phyloP scores from a whole-genome alignment of 2,888 invertebrate genomes.

The Phyto melanocephala region DNA sequence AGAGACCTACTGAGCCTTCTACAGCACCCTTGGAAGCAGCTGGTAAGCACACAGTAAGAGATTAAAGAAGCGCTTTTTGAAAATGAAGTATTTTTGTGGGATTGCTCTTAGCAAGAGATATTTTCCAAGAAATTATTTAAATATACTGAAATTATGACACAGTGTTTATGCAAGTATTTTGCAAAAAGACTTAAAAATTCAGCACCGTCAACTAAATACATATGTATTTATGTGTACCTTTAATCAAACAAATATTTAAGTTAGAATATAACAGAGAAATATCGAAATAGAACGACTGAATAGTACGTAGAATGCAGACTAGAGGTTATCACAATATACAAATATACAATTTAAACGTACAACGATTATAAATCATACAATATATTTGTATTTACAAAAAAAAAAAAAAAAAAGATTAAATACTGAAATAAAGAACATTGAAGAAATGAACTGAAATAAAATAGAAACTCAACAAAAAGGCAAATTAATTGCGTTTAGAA shows the following conservation, averaged over 20 bases:
- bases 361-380: neutral
- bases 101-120: too few relatives aligned
- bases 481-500: constrained; percentile 55
- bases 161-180: too few relatives aligned
- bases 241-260: neutral
- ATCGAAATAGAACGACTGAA: constrained; percentile 43
- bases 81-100: too few relatives aligned
- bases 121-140: too few relatives aligned
- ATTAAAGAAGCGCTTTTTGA: too few relatives aligned
- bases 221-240: too few relatives aligned
- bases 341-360: constrained; percentile 17
- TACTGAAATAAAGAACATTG: constrained; percentile 6
- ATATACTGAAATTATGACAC: too few relatives aligned
- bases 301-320: constrained; percentile 7
- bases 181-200: too few relatives aligned
- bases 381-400: neutral
- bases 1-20: too few relatives aligned
- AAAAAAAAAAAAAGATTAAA: constrained; percentile 45
- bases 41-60: too few relatives aligned
- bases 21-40: too few relatives aligned
- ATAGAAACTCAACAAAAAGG: constrained; percentile 22
- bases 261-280: neutral
- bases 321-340: constrained; percentile 54
- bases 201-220: too few relatives aligned
- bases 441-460: constrained; percentile 7